Evolutionary conservation across 2,797 vertebrate species (phyloP), one percentile per base, ranked within the genome.

Genomic region (Gambelia wislizenii): DNA sequence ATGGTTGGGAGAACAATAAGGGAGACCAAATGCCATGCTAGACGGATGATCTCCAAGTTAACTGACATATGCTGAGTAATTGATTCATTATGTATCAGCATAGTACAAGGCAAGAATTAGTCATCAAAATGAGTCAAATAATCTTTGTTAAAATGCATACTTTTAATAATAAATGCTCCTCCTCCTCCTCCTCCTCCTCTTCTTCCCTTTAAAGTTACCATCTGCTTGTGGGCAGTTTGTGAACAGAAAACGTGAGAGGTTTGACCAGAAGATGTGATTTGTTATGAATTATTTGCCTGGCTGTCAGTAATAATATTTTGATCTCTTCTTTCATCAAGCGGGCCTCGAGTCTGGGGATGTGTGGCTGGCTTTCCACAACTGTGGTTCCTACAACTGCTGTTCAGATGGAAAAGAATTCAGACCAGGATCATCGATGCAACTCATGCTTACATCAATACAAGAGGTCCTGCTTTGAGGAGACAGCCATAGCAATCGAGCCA

Each of bases 201-300:
- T 56, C 12, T 61, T 5, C 1, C 10, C 6, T 33, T n/a, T 14
- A 92, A 84, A 94, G 91, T 81, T 81, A 87, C 93, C 94, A 94
- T 95, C 94, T 96, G 95, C 92, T 95, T 74, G 59, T 4, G 90
- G 93, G 91, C 91, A 83, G 93, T 92, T 93, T 94, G 36, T 22
- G 91, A 90, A 90, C 91, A 93, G 36, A 92, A 91, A 54, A 85
- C 87, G 81, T 72, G 89, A 85, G 74, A 77, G 36, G 56, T 74
- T 95, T 93, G 90, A 91, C 91, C 77, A 59, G 91, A 93, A 95
- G 89, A 89, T 90, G 84, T 0, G 8, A 61, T 89, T 90, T 79
- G 76, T 39, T 91, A 90, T 92, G 90, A 96, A 94, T 94, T 95
- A 94, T 94, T 95, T 93, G 94, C 89, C 2, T 1, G 4, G 85